phyloP scores from a whole-genome alignment of 1,140 invertebrate genomes.

The Ladona fulva region DNA sequence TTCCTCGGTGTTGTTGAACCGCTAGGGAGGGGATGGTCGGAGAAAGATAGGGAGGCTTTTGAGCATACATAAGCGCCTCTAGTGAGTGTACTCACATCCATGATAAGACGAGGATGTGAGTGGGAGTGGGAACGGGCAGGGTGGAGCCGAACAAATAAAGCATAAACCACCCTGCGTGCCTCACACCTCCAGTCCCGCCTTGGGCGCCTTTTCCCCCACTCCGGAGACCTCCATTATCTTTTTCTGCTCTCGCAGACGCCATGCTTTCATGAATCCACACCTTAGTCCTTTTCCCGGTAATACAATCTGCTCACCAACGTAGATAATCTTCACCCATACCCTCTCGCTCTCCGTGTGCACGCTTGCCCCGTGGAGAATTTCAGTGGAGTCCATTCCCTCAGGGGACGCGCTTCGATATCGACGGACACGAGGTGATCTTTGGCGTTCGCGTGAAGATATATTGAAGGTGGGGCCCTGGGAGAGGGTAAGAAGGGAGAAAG shows the following conservation, averaged over 20 bases:
- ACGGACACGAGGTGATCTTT: background rate
- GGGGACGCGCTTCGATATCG: background rate
- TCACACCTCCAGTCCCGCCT: background rate
- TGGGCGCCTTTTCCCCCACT: background rate
- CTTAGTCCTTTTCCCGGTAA: background rate
- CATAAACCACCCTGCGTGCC: background rate
- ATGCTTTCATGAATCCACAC: slow-evolving; percentile 1
- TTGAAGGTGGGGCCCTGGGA: background rate
- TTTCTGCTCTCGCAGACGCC: background rate
- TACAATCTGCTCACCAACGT: background rate
- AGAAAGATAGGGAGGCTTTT: background rate
- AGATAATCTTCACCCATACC: background rate
- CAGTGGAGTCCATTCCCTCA: background rate
- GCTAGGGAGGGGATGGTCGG: background rate
- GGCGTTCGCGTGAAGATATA: background rate
- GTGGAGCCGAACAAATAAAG: slow-evolving; percentile 8
- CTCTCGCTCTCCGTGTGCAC: background rate
- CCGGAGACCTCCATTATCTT: background rate
- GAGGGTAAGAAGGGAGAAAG: background rate
- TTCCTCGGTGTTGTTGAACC: slow-evolving; percentile 3
- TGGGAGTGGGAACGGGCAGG: background rate
- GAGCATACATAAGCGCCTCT: slow-evolving; percentile 7
- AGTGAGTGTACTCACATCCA: background rate
- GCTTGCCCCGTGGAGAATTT: background rate
- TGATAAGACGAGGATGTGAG: background rate